These are phyloP conservation scores for Mycogona germanica DNA, from an alignment of 2,888 invertebrate genomes.

Conservation along the genomic window DNA sequence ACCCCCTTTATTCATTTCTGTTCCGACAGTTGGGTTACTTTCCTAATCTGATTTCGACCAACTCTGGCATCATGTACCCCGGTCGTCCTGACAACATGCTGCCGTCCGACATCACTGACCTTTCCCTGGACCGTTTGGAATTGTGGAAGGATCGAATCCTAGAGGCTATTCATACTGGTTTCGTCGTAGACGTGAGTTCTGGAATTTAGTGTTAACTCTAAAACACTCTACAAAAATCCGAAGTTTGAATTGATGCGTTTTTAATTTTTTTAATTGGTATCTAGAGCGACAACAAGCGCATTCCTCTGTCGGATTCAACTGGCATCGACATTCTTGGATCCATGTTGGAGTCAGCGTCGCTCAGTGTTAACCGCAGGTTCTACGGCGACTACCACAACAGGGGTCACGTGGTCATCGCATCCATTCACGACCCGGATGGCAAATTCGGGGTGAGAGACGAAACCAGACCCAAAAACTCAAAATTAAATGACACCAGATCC, in stretches of 20 bases:
- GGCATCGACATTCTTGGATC: slow-evolving; percentile 71
- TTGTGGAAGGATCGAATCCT: slow-evolving; percentile 62
- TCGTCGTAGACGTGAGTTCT: slow-evolving; percentile 43
- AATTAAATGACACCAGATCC: too few species aligned
- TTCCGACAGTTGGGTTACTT: slow-evolving; percentile 22
- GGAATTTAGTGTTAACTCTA: background rate
- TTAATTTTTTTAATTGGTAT: background rate
- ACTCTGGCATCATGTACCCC: slow-evolving; percentile 23
- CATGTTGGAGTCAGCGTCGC: slow-evolving; percentile 57
- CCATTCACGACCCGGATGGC: slow-evolving; percentile 34
- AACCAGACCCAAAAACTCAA: background rate
- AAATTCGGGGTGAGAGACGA: slow-evolving; percentile 29
- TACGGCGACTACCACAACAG: slow-evolving; percentile 47
- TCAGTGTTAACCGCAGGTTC: slow-evolving; percentile 51
- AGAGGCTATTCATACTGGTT: slow-evolving; percentile 53
- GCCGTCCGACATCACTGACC: slow-evolving; percentile 16
- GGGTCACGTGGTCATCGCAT: slow-evolving; percentile 47
- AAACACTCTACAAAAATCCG: background rate
- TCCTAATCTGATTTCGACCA: slow-evolving; percentile 22
- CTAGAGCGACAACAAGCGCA: slow-evolving; percentile 37
- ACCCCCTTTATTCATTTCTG: too few species aligned
- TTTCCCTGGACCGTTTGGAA: slow-evolving; percentile 38
- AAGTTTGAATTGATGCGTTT: too few species aligned
- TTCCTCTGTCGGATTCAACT: slow-evolving; percentile 47
- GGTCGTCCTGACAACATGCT: slow-evolving; percentile 21